Evolutionary conservation across 2,113 vertebrate genomes (phyloP).

Genomic region (Spea multiplicata): DNA sequence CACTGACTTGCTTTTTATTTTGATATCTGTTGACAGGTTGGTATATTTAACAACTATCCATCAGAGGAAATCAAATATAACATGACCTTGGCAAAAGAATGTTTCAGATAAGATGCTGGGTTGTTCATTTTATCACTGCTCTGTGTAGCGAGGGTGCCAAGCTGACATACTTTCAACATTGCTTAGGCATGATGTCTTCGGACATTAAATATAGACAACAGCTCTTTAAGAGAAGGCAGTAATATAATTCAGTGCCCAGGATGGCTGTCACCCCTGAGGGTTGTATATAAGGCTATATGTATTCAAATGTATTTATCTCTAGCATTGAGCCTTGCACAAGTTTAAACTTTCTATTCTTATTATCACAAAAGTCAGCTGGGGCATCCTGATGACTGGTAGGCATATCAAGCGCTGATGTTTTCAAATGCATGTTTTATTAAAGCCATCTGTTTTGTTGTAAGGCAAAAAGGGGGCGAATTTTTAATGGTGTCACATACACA

Average conservation of each 20-base stretch:
- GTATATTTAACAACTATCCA: too few relatives aligned
- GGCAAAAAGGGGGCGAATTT: too few relatives aligned
- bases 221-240: slow-evolving; percentile 65
- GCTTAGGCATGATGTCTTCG: slow-evolving; percentile 57
- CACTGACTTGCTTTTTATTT: not conserved
- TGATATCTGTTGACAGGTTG: not conserved
- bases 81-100: slow-evolving; percentile 21
- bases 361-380: too few relatives aligned
- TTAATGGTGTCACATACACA: too few relatives aligned
- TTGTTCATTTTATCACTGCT: slow-evolving; percentile 63
- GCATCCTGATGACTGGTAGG: too few relatives aligned
- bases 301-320: slow-evolving; percentile 5
- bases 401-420: too few relatives aligned
- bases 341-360: not conserved
- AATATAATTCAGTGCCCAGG: slow-evolving; percentile 64
- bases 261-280: slow-evolving; percentile 51
- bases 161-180: slow-evolving; percentile 56
- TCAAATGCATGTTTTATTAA: too few relatives aligned
- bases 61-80: not conserved
- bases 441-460: too few relatives aligned
- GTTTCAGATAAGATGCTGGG: slow-evolving; percentile 52
- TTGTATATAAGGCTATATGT: not conserved
- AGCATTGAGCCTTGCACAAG: slow-evolving; percentile 4
- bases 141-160: slow-evolving; percentile 55
- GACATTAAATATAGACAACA: slow-evolving; percentile 60